phyloP scores from a whole-genome alignment of 2,797 vertebrate species.

The Muraenolepis orangiensis region DNA sequence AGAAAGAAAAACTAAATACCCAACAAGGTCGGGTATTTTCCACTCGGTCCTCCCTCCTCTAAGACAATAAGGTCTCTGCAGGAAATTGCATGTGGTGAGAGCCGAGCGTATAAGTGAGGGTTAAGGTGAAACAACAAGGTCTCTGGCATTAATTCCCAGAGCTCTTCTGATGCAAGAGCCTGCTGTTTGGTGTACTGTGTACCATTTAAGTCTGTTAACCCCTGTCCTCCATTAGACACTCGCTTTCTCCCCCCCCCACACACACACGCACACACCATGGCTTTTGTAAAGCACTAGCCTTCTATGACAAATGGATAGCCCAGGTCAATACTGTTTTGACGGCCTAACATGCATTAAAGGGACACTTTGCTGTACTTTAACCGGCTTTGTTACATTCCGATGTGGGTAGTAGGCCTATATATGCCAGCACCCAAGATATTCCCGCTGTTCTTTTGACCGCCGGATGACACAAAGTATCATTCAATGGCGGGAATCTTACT shows the following conservation, averaged over 20 bases:
- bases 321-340: neutral
- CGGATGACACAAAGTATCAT: too few relatives aligned
- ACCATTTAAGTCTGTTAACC: constrained; percentile 49
- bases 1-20: constrained; percentile 30
- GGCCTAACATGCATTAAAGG: too few relatives aligned
- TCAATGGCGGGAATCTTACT: too few relatives aligned
- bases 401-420: too few relatives aligned
- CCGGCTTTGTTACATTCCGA: too few relatives aligned
- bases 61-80: constrained; percentile 73
- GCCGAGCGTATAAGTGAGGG: constrained; percentile 41
- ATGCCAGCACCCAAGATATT: too few relatives aligned
- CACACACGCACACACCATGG: too few relatives aligned
- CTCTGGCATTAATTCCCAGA: constrained; percentile 77
- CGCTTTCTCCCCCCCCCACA: constrained; percentile 12
- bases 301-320: neutral
- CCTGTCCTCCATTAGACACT: constrained; percentile 35
- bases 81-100: constrained; percentile 66
- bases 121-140: constrained; percentile 66
- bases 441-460: too few relatives aligned
- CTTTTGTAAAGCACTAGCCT: constrained; percentile 5
- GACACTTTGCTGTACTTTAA: too few relatives aligned
- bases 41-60: constrained; percentile 48
- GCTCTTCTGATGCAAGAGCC: constrained; percentile 64
- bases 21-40: constrained; percentile 48
- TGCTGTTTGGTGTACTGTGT: constrained; percentile 46